Evolutionary conservation across 2,797 vertebrate genomes (phyloP).

Genomic region (Aphelocoma californica): DNA sequence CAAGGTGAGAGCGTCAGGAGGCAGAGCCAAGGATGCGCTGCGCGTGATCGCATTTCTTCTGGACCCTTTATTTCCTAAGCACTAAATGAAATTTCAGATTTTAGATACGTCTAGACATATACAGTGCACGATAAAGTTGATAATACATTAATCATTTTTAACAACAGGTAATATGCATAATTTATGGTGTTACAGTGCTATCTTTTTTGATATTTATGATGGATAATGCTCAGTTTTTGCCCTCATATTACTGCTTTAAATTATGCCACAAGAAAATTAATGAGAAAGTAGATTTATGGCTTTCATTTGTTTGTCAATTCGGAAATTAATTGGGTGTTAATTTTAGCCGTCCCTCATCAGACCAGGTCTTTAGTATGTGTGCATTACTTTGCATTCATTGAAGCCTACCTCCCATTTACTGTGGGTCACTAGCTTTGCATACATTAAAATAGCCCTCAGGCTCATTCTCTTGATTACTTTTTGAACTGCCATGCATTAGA

Average conservation of each 20-base stretch:
- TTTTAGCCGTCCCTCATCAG: conserved; percentile 98
- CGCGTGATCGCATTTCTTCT: background rate
- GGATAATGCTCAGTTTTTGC: conserved; percentile 93
- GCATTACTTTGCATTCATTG: conserved; percentile 95
- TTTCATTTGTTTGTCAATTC: conserved; percentile 99
- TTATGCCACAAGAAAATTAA: conserved; percentile 97
- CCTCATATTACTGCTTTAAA: conserved; percentile 95
- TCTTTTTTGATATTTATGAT: conserved; percentile 99
- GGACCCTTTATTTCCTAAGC: conserved; percentile 47
- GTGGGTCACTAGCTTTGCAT: conserved; percentile 98
- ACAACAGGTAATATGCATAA: conserved; percentile 89
- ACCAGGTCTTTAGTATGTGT: conserved; percentile 84
- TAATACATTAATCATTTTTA: conserved; percentile 87
- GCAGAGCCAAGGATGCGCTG: background rate
- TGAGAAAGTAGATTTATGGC: conserved; percentile 99
- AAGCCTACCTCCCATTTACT: conserved; percentile 89
- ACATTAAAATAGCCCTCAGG: conserved; percentile 96
- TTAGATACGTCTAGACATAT: conserved; percentile 73
- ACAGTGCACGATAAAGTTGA: conserved; percentile 79
- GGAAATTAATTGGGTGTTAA: conserved; percentile 99
- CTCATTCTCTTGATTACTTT: conserved; percentile 98
- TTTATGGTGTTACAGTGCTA: conserved; percentile 89
- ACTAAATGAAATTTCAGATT: conserved; percentile 82
- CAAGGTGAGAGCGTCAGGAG: background rate
- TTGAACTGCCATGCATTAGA: conserved; percentile 89